Conservation (phyloP, 2,113 vertebrate genomes). For the Strix aluco region DNA sequence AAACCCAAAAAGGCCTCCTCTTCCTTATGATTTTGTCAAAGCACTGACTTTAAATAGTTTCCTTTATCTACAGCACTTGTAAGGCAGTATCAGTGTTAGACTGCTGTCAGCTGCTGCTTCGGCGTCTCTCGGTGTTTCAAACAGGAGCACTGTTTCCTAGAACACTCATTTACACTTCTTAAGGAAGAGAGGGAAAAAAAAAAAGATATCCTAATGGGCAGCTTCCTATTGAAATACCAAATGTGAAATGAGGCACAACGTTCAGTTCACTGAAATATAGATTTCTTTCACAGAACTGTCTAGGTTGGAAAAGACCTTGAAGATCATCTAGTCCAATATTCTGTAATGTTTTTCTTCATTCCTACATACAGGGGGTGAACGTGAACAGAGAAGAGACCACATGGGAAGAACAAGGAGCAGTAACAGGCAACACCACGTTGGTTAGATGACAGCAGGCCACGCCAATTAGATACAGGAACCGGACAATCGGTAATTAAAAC, state of each 20-base stretch:
- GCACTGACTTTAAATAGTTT: not conserved
- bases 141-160: not conserved
- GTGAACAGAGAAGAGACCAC: not conserved
- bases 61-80: not conserved
- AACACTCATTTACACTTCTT: not conserved
- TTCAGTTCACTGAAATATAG: not conserved
- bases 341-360: not conserved
- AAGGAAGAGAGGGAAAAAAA: not conserved
- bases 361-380: not conserved
- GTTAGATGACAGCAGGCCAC: not conserved
- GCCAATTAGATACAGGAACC: not conserved
- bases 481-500: not conserved
- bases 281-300: not conserved
- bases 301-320: too few relatives aligned
- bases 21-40: not conserved
- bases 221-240: not conserved
- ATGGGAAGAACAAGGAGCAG: not conserved
- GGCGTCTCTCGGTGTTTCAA: not conserved
- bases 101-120: not conserved
- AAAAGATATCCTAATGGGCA: not conserved
- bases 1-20: fast-evolving
- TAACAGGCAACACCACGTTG: too few relatives aligned
- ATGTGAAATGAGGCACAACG: not conserved
- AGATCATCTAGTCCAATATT: not conserved
- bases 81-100: not conserved